Conservation (phyloP, 2,888 invertebrate genomes). For the Phyto melanocephala region DNA sequence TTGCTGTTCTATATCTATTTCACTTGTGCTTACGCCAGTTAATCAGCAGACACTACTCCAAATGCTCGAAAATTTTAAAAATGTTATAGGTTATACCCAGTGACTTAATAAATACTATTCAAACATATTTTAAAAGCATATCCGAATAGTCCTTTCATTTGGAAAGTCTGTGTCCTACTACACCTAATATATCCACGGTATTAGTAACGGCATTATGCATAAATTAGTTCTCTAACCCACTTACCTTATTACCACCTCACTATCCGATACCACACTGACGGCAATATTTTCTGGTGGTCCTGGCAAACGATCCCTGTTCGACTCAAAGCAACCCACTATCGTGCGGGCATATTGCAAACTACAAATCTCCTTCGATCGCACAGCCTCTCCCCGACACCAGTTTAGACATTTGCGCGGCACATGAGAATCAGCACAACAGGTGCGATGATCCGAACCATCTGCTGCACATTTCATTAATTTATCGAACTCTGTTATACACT, state of each 20-base stretch:
- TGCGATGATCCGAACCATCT: slow-evolving; percentile 89
- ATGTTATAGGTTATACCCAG: too few relatives aligned
- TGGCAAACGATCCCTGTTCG: slow-evolving; percentile 87
- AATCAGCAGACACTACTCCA: too few relatives aligned
- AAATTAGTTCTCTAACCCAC: slow-evolving; percentile 38
- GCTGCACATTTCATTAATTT: slow-evolving; percentile 93
- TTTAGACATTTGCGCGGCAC: slow-evolving; percentile 90
- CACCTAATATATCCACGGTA: too few relatives aligned
- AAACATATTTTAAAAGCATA: too few relatives aligned
- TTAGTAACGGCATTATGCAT: too few relatives aligned
- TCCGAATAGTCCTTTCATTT: too few relatives aligned
- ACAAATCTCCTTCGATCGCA: slow-evolving; percentile 83
- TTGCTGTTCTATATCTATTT: too few relatives aligned
- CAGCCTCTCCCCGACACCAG: slow-evolving; percentile 89
- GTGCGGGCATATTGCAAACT: slow-evolving; percentile 86
- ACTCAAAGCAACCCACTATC: slow-evolving; percentile 90
- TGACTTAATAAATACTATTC: too few relatives aligned
- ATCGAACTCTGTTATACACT: slow-evolving; percentile 90
- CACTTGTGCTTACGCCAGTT: too few relatives aligned
- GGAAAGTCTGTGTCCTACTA: too few relatives aligned
- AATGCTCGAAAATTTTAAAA: too few relatives aligned
- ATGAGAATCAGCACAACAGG: slow-evolving; percentile 89
- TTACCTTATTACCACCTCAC: slow-evolving; percentile 81
- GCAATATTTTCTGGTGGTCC: slow-evolving; percentile 87
- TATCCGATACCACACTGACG: slow-evolving; percentile 81